Evolutionary conservation across 1,140 invertebrate species (phyloP), one percentile per base, ranked within the genome.

Genomic region (Nixonia krombeini): DNA sequence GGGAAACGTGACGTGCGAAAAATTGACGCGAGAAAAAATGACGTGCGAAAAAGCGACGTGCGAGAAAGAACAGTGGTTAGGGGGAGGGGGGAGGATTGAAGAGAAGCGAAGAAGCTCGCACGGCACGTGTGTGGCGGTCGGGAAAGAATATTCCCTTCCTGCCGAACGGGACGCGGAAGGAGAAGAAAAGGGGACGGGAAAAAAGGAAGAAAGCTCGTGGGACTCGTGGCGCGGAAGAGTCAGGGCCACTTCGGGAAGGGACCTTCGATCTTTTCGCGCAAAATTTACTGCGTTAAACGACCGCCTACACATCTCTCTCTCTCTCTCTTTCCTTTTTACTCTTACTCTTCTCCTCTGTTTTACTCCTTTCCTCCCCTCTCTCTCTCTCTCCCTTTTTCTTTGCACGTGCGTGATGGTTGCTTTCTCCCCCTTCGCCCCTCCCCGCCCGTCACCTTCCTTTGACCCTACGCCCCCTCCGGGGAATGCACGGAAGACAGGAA

Each of bases 241-340:
- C 74, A 74, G 70, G 70, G 72, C 74, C 62, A 79, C 79, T 81
- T 63, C 62, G 74, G 73, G 72, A 74, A 72, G 64, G 68, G 47
- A 73, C 70, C 73, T 72, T 72, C 56, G 72, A 59, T 74, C 64
- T 75, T 77, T 70, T 59, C 63, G 62, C 70, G 76, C 67, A 57
- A 76, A 81, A 80, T 83, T 81, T 80, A 79, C 72, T 74, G 55
- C 64, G 62, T 76, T 80, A 76, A 81, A 82, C 72, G 69, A 61
- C 63, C 61, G 62, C 68, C 72, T 65, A 71, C 73, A 57, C n/a
- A n/a, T n/a, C 62, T 41, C 44, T 37, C 15, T 16, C 35, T 31
- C 9, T 31, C 29, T 31, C 9, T 37, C 4, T 37, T 10, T 31
- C 12, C n/a, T n/a, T n/a, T n/a, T n/a, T n/a, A n/a, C n/a, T n/a